These are phyloP conservation scores for Drosophila ananassae DNA, from an alignment of 1,140 invertebrate genomes.

Conservation along the genomic window DNA sequence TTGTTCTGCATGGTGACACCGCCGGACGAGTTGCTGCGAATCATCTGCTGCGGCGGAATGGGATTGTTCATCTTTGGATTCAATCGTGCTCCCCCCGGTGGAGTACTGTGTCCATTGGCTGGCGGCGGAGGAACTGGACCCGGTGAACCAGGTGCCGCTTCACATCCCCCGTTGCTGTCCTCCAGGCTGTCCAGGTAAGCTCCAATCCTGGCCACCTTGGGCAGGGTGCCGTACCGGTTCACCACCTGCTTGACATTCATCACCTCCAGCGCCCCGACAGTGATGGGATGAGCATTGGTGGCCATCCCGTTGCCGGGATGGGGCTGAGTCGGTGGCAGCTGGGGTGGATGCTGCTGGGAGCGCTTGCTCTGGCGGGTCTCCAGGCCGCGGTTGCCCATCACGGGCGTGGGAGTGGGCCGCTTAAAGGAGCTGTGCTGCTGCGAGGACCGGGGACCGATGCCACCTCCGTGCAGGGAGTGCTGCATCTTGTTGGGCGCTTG, in stretches of 20 bases:
- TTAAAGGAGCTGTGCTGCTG: constrained; percentile 85
- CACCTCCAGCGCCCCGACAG: constrained; percentile 95
- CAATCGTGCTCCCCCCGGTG: constrained; percentile 21
- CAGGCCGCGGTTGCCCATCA: constrained; percentile 85
- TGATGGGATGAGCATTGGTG: constrained; percentile 77
- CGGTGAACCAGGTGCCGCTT: constrained; percentile 7
- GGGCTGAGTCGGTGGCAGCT: constrained; percentile 33
- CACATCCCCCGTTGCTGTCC: constrained; percentile 46
- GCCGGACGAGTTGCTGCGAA: constrained; percentile 92
- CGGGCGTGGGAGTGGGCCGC: constrained; percentile 84
- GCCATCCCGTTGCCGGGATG: constrained; percentile 23
- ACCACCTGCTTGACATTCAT: constrained; percentile 98
- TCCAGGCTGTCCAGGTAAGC: constrained; percentile 96
- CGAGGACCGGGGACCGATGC: constrained; percentile 68
- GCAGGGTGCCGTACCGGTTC: constrained; percentile 97
- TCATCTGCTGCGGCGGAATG: constrained; percentile 88
- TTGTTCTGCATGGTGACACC: constrained; percentile 88
- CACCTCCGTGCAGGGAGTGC: constrained; percentile 72
- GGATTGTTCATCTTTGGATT: constrained; percentile 85
- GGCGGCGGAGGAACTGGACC: constrained; percentile 34
- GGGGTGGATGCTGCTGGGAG: constrained; percentile 85
- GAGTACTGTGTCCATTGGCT: constrained; percentile 65
- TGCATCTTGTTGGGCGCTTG: constrained; percentile 65
- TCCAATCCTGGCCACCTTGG: constrained; percentile 97
- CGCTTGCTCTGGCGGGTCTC: constrained; percentile 86